A percentile compares a stretch with the other conserved stretches of the same genome.
These are phyloP conservation scores for Anoplopoma fimbria DNA, from an alignment of 2,113 vertebrate species.

Conservation along the genomic window DNA sequence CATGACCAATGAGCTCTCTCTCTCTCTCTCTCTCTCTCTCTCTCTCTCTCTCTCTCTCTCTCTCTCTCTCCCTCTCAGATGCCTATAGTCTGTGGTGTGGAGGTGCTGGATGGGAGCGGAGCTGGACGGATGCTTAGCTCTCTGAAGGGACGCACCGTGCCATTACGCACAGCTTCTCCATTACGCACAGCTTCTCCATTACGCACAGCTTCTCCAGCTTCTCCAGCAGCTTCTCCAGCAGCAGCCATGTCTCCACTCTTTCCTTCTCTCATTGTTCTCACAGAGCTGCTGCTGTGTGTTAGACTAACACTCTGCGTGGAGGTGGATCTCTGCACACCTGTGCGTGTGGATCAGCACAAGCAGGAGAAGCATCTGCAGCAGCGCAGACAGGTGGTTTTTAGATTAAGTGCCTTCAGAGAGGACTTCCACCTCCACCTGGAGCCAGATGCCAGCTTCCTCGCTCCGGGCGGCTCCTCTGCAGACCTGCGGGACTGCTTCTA, in stretches of 20 bases:
- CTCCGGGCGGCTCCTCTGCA: constrained; percentile 67
- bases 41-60: not conserved
- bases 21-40: constrained; percentile 19
- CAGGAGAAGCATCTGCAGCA: constrained; percentile 74
- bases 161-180: constrained; percentile 49
- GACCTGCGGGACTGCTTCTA: constrained; percentile 90
- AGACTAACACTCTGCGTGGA: constrained; percentile 76
- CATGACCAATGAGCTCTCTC: constrained; percentile 71
- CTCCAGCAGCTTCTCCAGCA: constrained; percentile 33
- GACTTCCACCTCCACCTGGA: constrained; percentile 89
- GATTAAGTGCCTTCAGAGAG: constrained; percentile 89
- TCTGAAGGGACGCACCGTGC: constrained; percentile 43
- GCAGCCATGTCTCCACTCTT: constrained; percentile 72
- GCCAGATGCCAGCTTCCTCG: constrained; percentile 90
- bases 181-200: constrained; percentile 43
- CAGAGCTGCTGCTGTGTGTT: constrained; percentile 59
- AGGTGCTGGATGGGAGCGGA: constrained; percentile 58
- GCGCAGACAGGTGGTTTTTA: constrained; percentile 80
- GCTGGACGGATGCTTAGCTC: too few species aligned
- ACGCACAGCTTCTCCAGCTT: constrained; percentile 44
- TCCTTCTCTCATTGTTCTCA: constrained; percentile 43
- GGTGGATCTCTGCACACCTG: constrained; percentile 86
- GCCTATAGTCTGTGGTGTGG: constrained; percentile 38
- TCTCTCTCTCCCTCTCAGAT: not conserved
- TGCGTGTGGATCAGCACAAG: constrained; percentile 85